Evolutionary conservation across 2,113 vertebrate species (phyloP).

Genomic region (Tachysurus fulvidraco): DNA sequence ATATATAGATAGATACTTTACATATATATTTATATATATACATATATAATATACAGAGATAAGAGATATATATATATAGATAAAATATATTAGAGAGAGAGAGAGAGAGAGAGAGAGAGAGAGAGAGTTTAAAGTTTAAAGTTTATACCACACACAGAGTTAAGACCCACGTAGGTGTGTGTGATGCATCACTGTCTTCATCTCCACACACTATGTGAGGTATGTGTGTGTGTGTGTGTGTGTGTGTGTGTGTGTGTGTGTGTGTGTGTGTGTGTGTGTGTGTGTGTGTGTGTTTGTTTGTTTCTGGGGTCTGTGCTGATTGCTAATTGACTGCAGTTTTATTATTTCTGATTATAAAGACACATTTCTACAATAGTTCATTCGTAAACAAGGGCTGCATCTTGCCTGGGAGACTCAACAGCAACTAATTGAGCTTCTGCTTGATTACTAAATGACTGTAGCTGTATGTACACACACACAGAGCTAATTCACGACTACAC

Average conservation of each 20-base stretch:
- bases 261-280: no score
- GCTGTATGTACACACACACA: neutral
- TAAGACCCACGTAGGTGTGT: neutral
- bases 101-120: neutral
- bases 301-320: neutral
- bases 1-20: no score
- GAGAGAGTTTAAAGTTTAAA: neutral
- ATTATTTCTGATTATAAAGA: slow-evolving; percentile 23
- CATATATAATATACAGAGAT: no score
- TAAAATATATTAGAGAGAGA: no score
- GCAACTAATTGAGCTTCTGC: slow-evolving; percentile 15
- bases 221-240: neutral
- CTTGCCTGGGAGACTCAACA: slow-evolving; percentile 11
- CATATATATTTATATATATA: no score
- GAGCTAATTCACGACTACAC: neutral
- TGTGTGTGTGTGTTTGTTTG: neutral
- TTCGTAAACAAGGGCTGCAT: neutral
- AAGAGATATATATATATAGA: no score
- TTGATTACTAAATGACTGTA: slow-evolving; percentile 29
- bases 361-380: neutral
- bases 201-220: neutral
- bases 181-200: neutral
- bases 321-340: neutral
- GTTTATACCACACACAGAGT: neutral
- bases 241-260: neutral